Percentiles rank a stretch among this genome's conserved stretches.
These are phyloP conservation scores for Hololepta plana DNA, from an alignment of 2,888 invertebrate genomes.

Conservation along the genomic window DNA sequence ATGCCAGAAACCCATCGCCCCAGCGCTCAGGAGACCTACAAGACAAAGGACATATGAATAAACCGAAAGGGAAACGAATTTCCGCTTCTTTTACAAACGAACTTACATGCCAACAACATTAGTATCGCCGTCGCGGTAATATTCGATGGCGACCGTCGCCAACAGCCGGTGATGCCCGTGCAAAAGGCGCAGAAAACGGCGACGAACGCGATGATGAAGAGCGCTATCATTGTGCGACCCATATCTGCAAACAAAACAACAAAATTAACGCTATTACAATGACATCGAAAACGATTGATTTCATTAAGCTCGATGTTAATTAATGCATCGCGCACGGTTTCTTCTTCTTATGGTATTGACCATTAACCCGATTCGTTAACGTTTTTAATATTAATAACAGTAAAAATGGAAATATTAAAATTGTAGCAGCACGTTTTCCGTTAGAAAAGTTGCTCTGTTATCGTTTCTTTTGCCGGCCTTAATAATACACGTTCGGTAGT, in stretches of 20 bases:
- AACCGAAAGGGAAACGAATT: too few species aligned
- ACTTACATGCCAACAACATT: constrained; percentile 73
- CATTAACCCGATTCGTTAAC: too few species aligned
- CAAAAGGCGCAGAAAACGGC: constrained; percentile 87
- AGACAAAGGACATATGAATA: constrained; percentile 9
- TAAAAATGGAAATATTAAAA: too few species aligned
- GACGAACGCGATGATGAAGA: constrained; percentile 84
- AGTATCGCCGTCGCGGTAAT: constrained; percentile 86
- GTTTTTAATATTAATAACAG: too few species aligned
- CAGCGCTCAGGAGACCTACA: constrained; percentile 73
- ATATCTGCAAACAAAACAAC: constrained; percentile 37
- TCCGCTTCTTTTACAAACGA: constrained; percentile 5
- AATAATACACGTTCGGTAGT: too few species aligned
- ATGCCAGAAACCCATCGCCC: constrained; percentile 92
- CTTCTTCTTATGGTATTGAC: too few species aligned
- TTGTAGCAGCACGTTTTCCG: too few species aligned
- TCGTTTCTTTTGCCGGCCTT: too few species aligned
- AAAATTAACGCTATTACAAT: not conserved
- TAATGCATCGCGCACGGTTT: too few species aligned
- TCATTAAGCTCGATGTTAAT: too few species aligned
- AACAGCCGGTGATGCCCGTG: constrained; percentile 92
- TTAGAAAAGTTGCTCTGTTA: too few species aligned
- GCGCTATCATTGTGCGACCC: constrained; percentile 82
- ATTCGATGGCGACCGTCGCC: constrained; percentile 86
- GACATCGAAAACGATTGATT: not conserved